Conservation (phyloP, 92 coral and sea anemone species). For the Scolanthus callimorphus region DNA sequence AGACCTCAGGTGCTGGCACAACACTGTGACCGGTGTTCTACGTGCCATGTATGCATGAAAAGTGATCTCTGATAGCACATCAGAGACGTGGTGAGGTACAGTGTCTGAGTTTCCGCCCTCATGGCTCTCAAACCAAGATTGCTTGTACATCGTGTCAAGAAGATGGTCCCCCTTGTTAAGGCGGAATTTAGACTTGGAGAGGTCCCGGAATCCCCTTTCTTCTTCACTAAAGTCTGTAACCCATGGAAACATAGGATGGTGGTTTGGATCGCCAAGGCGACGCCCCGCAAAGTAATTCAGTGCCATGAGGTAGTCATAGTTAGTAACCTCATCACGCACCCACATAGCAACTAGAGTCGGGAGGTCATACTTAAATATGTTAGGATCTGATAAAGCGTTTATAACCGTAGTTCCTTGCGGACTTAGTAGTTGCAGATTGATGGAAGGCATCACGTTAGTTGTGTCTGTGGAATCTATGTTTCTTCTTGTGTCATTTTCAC, state of each 20-base stretch:
- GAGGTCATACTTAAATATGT: slow-evolving; percentile 34
- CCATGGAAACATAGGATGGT: slow-evolving; percentile 95
- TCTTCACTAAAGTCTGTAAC: slow-evolving; percentile 75
- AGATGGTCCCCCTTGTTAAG: slow-evolving; percentile 91
- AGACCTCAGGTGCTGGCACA: slow-evolving; percentile 87
- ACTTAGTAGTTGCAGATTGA: not conserved
- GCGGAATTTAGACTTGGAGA: slow-evolving; percentile 82
- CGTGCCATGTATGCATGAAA: slow-evolving; percentile 90
- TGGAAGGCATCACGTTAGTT: not conserved
- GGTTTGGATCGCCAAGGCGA: slow-evolving; percentile 89
- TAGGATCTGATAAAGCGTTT: slow-evolving; percentile 3
- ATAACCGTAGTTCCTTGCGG: not conserved
- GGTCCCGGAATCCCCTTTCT: slow-evolving; percentile 64
- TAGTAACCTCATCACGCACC: slow-evolving; percentile 72
- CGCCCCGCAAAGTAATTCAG: slow-evolving; percentile 84
- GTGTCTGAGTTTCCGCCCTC: slow-evolving; percentile 47
- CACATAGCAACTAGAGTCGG: slow-evolving; percentile 64
- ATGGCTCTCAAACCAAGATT: slow-evolving; percentile 34
- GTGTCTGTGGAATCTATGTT: not conserved
- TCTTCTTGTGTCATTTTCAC: not conserved
- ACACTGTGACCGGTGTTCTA: slow-evolving; percentile 82
- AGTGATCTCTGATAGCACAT: slow-evolving; percentile 92
- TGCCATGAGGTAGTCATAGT: slow-evolving; percentile 91
- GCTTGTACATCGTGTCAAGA: slow-evolving; percentile 85
- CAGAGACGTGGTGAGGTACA: slow-evolving; percentile 91